phyloP scores from a whole-genome alignment of 2,113 vertebrate genomes.

The Pipra filicauda region DNA sequence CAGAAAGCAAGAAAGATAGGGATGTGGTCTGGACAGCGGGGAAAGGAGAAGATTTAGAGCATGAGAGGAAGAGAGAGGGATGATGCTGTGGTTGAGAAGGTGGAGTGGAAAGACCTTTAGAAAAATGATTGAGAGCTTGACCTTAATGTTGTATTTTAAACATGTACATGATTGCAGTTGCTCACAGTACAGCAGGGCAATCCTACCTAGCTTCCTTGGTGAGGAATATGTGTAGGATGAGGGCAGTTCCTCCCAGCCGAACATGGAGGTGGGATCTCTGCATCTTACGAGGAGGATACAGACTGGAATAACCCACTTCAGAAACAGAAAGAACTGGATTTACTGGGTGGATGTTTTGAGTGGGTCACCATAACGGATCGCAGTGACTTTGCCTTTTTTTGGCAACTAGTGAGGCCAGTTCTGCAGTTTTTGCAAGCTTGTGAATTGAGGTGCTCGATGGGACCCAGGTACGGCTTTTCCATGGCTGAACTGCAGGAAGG shows the following conservation, averaged over 20 bases:
- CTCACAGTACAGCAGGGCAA: not conserved
- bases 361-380: not conserved
- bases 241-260: not conserved
- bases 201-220: not conserved
- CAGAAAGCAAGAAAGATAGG: not conserved
- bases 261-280: accelerated
- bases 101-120: not conserved
- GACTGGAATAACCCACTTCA: not conserved
- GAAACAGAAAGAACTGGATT: not conserved
- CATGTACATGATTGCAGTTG: not conserved
- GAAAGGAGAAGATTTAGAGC: not conserved
- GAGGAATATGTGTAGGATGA: not conserved
- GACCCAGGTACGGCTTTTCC: not conserved
- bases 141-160: not conserved
- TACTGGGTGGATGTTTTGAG: not conserved
- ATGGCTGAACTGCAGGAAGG: not conserved
- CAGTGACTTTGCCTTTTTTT: not conserved
- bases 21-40: not conserved
- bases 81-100: not conserved
- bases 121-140: not conserved
- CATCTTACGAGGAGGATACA: not conserved
- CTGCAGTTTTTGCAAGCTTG: not conserved
- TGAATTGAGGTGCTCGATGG: not conserved
- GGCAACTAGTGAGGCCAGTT: not conserved
- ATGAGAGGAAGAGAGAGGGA: not conserved